phyloP scores from a whole-genome alignment of 1,140 invertebrate species.

The Steinernema khuongi region DNA sequence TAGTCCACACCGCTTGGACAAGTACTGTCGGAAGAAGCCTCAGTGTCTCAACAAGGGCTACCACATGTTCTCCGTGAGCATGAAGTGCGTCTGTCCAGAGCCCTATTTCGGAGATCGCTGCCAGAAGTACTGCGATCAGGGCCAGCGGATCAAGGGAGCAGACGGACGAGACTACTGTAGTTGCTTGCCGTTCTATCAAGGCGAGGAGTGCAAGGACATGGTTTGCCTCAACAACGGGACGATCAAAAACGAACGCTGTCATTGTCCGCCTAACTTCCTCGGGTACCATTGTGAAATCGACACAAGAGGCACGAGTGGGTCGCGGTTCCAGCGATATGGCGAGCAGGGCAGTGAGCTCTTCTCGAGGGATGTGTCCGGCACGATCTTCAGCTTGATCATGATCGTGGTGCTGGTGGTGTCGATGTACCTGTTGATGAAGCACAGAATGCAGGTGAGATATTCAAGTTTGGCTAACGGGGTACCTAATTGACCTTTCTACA shows the following conservation, averaged over 20 bases:
- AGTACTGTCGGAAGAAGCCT: conserved; percentile 51
- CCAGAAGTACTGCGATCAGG: conserved; percentile 57
- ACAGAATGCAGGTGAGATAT: conserved; percentile 57
- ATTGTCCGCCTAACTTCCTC: conserved; percentile 49
- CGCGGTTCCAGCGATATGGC: conserved; percentile 51
- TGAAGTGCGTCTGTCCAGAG: conserved; percentile 45
- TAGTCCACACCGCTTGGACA: conserved; percentile 32
- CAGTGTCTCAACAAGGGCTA: conserved; percentile 51
- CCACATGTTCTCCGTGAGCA: conserved; percentile 35
- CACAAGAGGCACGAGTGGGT: conserved; percentile 44
- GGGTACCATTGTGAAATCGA: conserved; percentile 57
- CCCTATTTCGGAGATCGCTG: conserved; percentile 58
- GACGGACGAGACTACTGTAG: conserved; percentile 52
- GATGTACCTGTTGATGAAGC: conserved; percentile 58
- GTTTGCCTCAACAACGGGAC: conserved; percentile 55
- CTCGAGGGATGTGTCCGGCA: conserved; percentile 54
- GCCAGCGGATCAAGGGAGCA: conserved; percentile 26
- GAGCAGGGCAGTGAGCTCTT: conserved; percentile 51
- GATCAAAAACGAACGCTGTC: conserved; percentile 45
- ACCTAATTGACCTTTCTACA: neutral
- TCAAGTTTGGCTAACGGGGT: neutral
- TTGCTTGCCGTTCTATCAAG: conserved; percentile 55
- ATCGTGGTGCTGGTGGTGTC: conserved; percentile 52
- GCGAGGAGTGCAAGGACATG: conserved; percentile 54
- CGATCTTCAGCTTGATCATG: conserved; percentile 56